A percentile compares a stretch with the other conserved stretches of the same genome.
Conservation (phyloP, 2,113 vertebrate species). For the Microtus richardsoni region DNA sequence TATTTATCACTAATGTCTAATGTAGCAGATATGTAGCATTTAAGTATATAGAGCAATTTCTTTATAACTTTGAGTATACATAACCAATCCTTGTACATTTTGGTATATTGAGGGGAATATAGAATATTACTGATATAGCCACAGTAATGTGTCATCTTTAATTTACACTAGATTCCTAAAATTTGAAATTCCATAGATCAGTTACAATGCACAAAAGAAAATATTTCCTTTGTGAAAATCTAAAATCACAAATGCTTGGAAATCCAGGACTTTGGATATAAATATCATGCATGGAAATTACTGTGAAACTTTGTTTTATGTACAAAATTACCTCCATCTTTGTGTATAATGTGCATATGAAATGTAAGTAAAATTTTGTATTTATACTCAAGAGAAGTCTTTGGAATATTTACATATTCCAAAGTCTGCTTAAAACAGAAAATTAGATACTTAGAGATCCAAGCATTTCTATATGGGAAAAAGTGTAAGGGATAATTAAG, state of each 20-base stretch:
- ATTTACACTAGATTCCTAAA: conserved; percentile 5
- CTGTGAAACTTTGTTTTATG: background rate
- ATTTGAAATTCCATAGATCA: conserved; percentile 11
- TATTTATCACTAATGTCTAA: conserved; percentile 37
- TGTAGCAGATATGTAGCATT: conserved; percentile 48
- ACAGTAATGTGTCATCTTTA: conserved; percentile 14
- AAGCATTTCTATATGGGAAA: background rate
- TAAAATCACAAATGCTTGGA: background rate
- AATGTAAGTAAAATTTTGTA: background rate
- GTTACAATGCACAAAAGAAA: conserved; percentile 11
- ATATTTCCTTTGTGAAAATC: conserved; percentile 4
- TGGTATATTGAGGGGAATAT: background rate
- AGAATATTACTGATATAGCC: background rate
- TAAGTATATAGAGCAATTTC: conserved; percentile 38
- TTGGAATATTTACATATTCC: background rate
- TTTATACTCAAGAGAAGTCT: background rate
- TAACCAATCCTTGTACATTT: background rate
- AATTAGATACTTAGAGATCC: background rate
- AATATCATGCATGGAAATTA: background rate
- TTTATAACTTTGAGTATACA: background rate
- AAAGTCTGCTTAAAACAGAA: background rate
- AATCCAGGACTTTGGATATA: background rate
- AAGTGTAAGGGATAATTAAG: background rate
- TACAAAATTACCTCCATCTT: background rate
- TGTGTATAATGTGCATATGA: background rate